Percentiles rank a stretch among this genome's conserved stretches.
Conservation (phyloP, 2,797 vertebrate species). For the Premnoplex brunnescens region DNA sequence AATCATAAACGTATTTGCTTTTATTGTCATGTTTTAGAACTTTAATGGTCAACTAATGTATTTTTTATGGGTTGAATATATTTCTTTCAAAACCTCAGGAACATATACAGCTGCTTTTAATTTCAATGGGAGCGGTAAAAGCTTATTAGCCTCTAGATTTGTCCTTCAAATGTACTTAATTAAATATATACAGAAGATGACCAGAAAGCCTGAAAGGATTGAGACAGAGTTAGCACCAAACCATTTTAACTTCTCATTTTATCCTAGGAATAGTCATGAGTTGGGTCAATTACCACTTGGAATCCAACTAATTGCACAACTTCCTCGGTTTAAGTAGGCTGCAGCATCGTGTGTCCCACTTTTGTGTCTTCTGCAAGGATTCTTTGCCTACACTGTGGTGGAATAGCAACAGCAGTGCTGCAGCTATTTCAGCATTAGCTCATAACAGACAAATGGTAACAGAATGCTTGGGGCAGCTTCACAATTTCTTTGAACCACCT, state of each 20-base stretch:
- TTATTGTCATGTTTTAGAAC: slow-evolving; percentile 32
- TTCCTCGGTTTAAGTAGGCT: slow-evolving; percentile 1
- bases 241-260: neutral
- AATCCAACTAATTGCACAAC: slow-evolving; percentile 44
- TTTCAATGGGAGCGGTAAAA: slow-evolving; percentile 18
- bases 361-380: neutral
- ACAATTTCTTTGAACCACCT: slow-evolving; percentile 16
- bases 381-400: slow-evolving; percentile 1
- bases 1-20: slow-evolving; percentile 36
- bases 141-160: neutral
- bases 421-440: neutral
- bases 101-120: slow-evolving; percentile 25
- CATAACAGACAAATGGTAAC: neutral
- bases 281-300: slow-evolving; percentile 1
- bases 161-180: slow-evolving; percentile 45
- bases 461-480: slow-evolving; percentile 8
- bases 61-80: slow-evolving; percentile 35
- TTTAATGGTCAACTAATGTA: slow-evolving; percentile 50
- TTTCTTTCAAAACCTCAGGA: slow-evolving; percentile 46
- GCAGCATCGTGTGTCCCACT: neutral
- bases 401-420: neutral
- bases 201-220: slow-evolving; percentile 5
- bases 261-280: neutral
- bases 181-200: slow-evolving; percentile 17
- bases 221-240: neutral